These are phyloP conservation scores for Coelinius sp. DNA, from an alignment of 2,888 invertebrate species.

Conservation along the genomic window DNA sequence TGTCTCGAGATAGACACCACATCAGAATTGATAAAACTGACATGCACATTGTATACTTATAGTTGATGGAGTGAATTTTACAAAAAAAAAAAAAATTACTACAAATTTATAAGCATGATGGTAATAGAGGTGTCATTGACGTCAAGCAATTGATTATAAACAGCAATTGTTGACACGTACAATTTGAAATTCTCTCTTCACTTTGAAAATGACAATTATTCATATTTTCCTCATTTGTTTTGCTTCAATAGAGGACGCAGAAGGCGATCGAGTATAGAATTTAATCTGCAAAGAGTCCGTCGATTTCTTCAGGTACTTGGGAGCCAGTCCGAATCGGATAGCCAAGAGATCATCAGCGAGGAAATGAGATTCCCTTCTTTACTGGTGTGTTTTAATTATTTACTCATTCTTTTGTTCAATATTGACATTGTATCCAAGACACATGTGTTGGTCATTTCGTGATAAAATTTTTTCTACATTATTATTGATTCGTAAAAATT, in stretches of 20 bases:
- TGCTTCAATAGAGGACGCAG: constrained; percentile 62
- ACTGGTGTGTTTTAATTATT: constrained; percentile 44
- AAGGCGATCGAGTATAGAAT: constrained; percentile 59
- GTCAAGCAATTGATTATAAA: neutral
- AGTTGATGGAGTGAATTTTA: too few relatives aligned
- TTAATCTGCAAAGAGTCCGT: constrained; percentile 49
- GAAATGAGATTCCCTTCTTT: constrained; percentile 40
- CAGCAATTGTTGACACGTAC: neutral
- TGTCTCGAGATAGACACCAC: neutral
- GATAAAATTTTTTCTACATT: too few relatives aligned
- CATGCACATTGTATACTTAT: neutral
- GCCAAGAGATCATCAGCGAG: constrained; percentile 44
- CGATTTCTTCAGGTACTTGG: constrained; percentile 49
- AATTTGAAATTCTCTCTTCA: neutral
- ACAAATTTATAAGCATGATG: neutral
- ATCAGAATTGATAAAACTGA: neutral
- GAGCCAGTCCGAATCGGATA: constrained; percentile 47
- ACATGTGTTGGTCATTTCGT: too few relatives aligned
- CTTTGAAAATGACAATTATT: neutral
- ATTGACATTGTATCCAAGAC: too few relatives aligned
- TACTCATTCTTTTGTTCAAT: neutral
- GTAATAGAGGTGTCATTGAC: constrained; percentile 15
- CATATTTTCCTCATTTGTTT: neutral
- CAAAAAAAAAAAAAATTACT: too few relatives aligned
- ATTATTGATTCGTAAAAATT: too few relatives aligned